phyloP scores from a whole-genome alignment of 2,113 vertebrate genomes.

The Dendropsophus ebraccatus region DNA sequence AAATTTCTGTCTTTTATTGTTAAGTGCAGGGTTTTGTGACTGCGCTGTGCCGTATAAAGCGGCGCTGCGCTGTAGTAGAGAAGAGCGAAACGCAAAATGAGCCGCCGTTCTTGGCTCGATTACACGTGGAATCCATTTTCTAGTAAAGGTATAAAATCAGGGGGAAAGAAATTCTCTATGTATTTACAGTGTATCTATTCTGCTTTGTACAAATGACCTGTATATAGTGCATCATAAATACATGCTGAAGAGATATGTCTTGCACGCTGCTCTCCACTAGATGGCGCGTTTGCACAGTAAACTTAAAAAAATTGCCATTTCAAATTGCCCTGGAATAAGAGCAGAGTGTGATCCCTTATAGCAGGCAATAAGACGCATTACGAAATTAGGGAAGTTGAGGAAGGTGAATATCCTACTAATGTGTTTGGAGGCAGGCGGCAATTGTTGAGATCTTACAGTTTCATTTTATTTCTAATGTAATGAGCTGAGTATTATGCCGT shows the following conservation, averaged over 20 bases:
- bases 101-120: neutral
- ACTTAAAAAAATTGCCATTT: neutral
- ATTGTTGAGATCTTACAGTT: neutral
- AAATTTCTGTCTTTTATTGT: neutral
- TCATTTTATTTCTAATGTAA: neutral
- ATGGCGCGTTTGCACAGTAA: slow-evolving; percentile 47
- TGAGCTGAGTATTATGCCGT: neutral
- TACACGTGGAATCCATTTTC: neutral
- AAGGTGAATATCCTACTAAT: neutral
- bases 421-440: neutral
- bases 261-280: slow-evolving; percentile 32
- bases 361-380: neutral
- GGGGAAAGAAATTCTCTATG: no score
- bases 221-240: neutral
- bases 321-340: slow-evolving; percentile 22
- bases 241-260: neutral
- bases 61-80: neutral
- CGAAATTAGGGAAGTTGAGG: neutral
- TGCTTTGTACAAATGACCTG: neutral
- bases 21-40: slow-evolving; percentile 7
- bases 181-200: neutral
- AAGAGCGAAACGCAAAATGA: neutral
- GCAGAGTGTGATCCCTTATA: slow-evolving; percentile 1
- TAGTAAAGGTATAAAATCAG: no score
- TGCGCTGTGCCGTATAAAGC: slow-evolving; percentile 1